Percentiles rank a stretch among this genome's conserved stretches.
Conservation (phyloP, 2,888 invertebrate species). For the Melinaea menophilus region DNA sequence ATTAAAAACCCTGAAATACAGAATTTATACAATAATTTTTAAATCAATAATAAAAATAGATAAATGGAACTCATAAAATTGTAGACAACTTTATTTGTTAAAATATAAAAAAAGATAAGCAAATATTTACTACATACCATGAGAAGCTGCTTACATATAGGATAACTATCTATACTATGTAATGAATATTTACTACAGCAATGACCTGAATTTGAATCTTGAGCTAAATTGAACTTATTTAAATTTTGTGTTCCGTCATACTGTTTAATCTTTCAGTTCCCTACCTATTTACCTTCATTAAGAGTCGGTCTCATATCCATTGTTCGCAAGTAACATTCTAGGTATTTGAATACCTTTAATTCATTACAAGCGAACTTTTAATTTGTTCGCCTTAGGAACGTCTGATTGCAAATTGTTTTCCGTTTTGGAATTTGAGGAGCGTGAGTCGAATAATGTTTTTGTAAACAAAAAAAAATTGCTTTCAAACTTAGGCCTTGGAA, state of each 20-base stretch:
- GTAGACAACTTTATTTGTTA: too few relatives aligned
- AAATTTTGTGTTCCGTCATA: not conserved
- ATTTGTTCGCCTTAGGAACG: slow-evolving; percentile 27
- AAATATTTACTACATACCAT: too few relatives aligned
- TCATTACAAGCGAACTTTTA: slow-evolving; percentile 28
- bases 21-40: too few relatives aligned
- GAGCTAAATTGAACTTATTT: not conserved
- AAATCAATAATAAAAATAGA: too few relatives aligned
- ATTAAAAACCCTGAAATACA: too few relatives aligned
- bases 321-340: slow-evolving; percentile 17
- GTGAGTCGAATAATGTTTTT: slow-evolving; percentile 24
- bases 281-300: slow-evolving; percentile 3
- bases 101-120: too few relatives aligned
- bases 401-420: slow-evolving; percentile 31
- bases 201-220: not conserved
- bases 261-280: not conserved
- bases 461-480: not conserved
- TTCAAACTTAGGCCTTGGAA: too few relatives aligned
- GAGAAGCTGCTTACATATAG: too few relatives aligned
- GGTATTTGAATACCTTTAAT: slow-evolving; percentile 26
- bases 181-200: not conserved
- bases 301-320: slow-evolving; percentile 1
- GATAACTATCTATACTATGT: too few relatives aligned
- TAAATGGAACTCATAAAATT: too few relatives aligned
- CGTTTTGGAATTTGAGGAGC: slow-evolving; percentile 28